Evolutionary conservation across 2,797 vertebrate genomes (phyloP), one percentile per base, ranked within the genome.

Genomic region (Cuculus canorus): DNA sequence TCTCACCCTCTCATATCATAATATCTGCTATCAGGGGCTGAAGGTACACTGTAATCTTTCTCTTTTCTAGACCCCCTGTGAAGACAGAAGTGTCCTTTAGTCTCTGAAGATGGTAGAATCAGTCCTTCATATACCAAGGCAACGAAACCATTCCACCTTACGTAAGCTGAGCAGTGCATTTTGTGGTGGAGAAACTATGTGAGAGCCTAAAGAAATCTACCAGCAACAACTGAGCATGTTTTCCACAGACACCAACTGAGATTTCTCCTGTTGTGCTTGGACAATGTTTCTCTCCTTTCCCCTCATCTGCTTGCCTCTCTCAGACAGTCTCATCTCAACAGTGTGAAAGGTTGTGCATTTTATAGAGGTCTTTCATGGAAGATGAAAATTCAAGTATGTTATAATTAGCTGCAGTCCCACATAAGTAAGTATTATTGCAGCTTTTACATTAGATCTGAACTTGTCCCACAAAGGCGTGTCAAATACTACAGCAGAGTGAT

Each of bases 321-420:
- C 48, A 37, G 50, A 47, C 61, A 76, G 39, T 65, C 79, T 85
- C 47, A 52, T 86, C 86, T 76, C 43, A 75, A 15, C 11, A 0
- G 28, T 14, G n/a, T 33, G 63, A 83, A 72, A 91, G 66, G 79
- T 56, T 65, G 50, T 61, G 90, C 61, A 48, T 83, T 96, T 91
- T 84, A 73, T 16, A 70, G 63, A 69, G 39, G 47, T 79, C 88
- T 68, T 88, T 28, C 28, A 56, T 23, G 28, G 91, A 88, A 86
- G 69, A 91, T 92, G 91, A 78, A 93, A 92, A 93, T 53, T 92
- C 92, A 88, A 86, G 53, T 65, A 66, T 35, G 56, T 72, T 90
- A 57, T 72, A 90, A 95, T 88, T 91, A 95, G 80, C 91, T 92
- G 82, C 70, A 60, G 86, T 63, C 91, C 59, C 63, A 73, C 65